Base-by-base conservation (phyloP, 1,140 invertebrate genomes). In the Nymphalis io region DNA sequence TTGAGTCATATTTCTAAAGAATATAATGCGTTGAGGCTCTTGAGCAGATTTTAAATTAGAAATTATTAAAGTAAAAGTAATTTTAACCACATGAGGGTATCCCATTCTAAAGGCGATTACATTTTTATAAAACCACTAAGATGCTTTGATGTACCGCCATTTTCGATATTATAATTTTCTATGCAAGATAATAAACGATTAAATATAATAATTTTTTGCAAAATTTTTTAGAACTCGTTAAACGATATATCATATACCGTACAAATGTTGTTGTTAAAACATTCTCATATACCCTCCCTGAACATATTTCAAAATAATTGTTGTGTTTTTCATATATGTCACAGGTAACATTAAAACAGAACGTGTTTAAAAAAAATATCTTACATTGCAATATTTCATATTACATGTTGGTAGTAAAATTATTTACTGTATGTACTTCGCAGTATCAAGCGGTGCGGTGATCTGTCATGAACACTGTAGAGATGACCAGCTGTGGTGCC, bases 1-100 rank as follows among this genome's bases (percentile, higher is more conserved):
- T 80, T 70, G 80, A 79, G 51, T 33, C 3, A 40, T 55, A 57
- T 65, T 73, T 73, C 23, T 66, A 62, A 62, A 59, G 60, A 55
- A 16, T 39, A 59, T 33, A 59, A 27, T 46, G 57, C 44, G 53
- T 70, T 65, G 60, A 63, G 65, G 62, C 18, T 60, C 60, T 73
- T 68, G n/a, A 42, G 60, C 18, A 60, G 65, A 60, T 60, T 70
- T 63, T 48, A 67, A 64, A 69, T 62, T 69, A 62, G 63, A 72
- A 62, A 65, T 72, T 69, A 60, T 60, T 75, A 65, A 63, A 53
- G 48, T 21, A 21, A 53, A 53, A 53, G 48, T 53, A 66, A 68
- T 53, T 67, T 39, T 51, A 72, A 66, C 61, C 53, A 57, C 58
- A 70, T 69, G 63, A 51, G 68, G 58, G 58, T 64, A 57, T 3